Evolutionary conservation across 2,888 invertebrate species (phyloP).

Genomic region (Chromoteleia sp.): DNA sequence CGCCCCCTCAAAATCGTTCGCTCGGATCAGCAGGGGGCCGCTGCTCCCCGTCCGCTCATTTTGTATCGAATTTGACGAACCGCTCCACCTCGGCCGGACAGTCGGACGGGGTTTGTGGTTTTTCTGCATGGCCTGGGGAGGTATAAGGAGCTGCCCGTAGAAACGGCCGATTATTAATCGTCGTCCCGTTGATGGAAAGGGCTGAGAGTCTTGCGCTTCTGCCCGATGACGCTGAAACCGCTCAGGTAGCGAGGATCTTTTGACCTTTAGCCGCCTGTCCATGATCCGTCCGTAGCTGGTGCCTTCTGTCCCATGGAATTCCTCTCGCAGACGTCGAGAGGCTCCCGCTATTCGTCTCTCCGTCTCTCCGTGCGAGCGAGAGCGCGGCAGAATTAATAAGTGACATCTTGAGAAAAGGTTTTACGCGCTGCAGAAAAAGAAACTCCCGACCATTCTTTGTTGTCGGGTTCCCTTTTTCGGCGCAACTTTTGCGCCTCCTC

Average conservation of each 20-base stretch:
- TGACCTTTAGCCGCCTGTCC: conserved; percentile 81
- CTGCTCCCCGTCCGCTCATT: conserved; percentile 60
- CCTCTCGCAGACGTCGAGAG: conserved; percentile 57
- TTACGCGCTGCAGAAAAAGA: conserved; percentile 76
- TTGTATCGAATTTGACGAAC: conserved; percentile 76
- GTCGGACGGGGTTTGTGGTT: conserved; percentile 67
- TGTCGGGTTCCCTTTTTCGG: conserved; percentile 75
- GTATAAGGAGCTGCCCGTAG: conserved; percentile 54
- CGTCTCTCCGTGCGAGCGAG: conserved; percentile 72
- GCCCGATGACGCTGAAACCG: conserved; percentile 72
- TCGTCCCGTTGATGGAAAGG: conserved; percentile 75
- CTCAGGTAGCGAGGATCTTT: conserved; percentile 82
- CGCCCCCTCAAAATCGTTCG: conserved; percentile 73
- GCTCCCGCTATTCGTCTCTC: conserved; percentile 80
- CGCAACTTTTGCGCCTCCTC: conserved; percentile 72
- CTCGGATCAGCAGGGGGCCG: conserved; percentile 74
- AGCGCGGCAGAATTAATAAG: conserved; percentile 83
- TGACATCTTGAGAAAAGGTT: conserved; percentile 82
- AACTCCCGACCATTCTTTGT: conserved; percentile 69
- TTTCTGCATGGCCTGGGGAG: conserved; percentile 55
- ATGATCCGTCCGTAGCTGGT: conserved; percentile 76
- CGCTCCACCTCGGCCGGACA: conserved; percentile 20
- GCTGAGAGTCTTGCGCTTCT: conserved; percentile 66
- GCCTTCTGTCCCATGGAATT: conserved; percentile 73
- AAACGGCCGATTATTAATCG: conserved; percentile 79